These are phyloP conservation scores for Drosophila nigricruria DNA, from an alignment of 2,888 invertebrate species.

Conservation along the genomic window DNA sequence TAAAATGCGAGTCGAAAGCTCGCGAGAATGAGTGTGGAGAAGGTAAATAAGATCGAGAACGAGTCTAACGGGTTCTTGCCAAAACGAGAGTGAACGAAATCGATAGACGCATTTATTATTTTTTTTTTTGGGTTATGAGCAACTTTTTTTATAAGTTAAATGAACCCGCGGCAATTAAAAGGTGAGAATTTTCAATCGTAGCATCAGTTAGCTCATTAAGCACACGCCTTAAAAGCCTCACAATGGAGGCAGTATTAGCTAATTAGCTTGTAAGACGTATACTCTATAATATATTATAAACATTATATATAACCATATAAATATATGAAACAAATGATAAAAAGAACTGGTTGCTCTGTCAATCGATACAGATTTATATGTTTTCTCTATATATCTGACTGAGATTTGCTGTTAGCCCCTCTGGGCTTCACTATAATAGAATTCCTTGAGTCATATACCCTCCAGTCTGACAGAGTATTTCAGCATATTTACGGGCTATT, in stretches of 20 bases:
- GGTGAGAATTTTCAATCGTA: conserved; percentile 32
- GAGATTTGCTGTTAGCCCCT: not conserved
- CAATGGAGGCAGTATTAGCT: not conserved
- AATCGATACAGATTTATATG: not conserved
- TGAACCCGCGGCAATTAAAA: conserved; percentile 37
- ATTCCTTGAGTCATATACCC: not conserved
- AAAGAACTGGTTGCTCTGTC: not conserved
- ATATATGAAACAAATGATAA: not conserved
- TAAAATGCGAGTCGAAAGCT: conserved; percentile 51
- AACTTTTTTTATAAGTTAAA: conserved; percentile 29
- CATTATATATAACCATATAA: not conserved
- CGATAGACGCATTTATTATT: conserved; percentile 9
- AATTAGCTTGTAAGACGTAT: not conserved
- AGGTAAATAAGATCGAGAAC: conserved; percentile 29
- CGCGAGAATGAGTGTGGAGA: conserved; percentile 12
- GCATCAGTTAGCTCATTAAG: not conserved
- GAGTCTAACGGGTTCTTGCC: conserved; percentile 47
- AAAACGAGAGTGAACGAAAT: conserved; percentile 8
- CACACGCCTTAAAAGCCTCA: conserved; percentile 25
- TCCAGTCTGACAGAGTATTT: not conserved
- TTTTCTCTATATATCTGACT: not conserved
- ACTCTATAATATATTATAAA: no score
- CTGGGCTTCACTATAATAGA: not conserved
- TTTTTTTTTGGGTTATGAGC: conserved; percentile 5
- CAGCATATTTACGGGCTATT: not conserved